Conservation (phyloP, 2,888 invertebrate species). For the Rhamnusium bicolor region DNA sequence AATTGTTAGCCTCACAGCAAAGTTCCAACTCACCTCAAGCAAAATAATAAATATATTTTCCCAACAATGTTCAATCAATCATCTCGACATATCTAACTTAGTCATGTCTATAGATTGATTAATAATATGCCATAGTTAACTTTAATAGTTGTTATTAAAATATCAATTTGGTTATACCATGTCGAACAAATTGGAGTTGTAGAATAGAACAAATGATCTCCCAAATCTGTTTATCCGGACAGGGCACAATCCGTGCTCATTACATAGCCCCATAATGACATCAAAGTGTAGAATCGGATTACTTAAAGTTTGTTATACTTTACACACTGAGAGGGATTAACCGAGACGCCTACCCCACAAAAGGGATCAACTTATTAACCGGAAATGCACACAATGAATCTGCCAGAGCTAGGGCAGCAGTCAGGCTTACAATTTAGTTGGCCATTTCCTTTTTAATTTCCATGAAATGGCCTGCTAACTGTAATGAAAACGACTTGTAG, state of each 20-base stretch:
- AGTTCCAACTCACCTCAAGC: too few species aligned
- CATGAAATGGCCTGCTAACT: conserved; percentile 18
- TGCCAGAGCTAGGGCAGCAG: conserved; percentile 9
- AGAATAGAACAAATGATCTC: not conserved
- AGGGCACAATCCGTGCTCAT: not conserved
- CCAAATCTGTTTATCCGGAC: not conserved
- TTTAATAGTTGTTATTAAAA: too few species aligned
- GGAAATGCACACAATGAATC: conserved; percentile 34
- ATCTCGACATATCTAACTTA: too few species aligned
- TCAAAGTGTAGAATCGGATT: conserved; percentile 36
- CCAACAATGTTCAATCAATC: too few species aligned
- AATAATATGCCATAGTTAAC: too few species aligned
- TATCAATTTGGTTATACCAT: not conserved
- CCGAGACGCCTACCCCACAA: conserved; percentile 1
- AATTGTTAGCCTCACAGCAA: too few species aligned
- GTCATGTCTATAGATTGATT: too few species aligned
- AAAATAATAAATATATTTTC: too few species aligned
- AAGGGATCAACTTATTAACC: conserved; percentile 39
- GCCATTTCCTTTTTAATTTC: conserved; percentile 37
- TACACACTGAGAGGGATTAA: conserved; percentile 34
- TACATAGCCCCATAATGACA: not conserved
- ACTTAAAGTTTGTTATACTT: conserved; percentile 53
- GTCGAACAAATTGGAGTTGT: not conserved
- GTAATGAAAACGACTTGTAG: conserved; percentile 10
- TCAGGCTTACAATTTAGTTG: conserved; percentile 20